These are phyloP conservation scores for Python bivittatus DNA, from an alignment of 2,113 vertebrate genomes.

Conservation along the genomic window DNA sequence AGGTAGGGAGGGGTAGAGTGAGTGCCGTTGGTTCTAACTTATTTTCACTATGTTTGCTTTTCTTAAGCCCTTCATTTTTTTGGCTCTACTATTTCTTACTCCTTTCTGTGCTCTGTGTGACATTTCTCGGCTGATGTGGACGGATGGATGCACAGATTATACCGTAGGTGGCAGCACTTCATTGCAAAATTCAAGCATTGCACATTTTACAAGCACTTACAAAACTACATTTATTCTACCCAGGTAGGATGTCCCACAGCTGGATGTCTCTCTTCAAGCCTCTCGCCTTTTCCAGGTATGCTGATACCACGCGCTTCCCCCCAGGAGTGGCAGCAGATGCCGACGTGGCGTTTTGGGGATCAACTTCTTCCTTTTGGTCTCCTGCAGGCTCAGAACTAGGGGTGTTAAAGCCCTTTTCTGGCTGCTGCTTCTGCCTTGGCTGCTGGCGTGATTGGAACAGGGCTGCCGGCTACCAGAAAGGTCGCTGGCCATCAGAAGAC, in stretches of 20 bases:
- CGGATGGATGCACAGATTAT: no score
- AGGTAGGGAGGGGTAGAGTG: no score
- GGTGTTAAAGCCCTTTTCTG: background rate
- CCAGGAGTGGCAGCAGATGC: background rate
- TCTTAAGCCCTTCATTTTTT: no score
- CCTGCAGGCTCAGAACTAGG: background rate
- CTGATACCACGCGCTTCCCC: background rate
- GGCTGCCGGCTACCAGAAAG: background rate
- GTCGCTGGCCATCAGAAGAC: background rate
- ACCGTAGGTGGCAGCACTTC: background rate
- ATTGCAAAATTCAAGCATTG: background rate
- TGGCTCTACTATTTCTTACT: no score
- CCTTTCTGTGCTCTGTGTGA: no score
- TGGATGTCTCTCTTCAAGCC: background rate
- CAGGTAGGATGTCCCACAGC: background rate
- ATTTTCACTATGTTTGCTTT: no score
- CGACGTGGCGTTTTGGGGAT: background rate
- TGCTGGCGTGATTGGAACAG: accelerated
- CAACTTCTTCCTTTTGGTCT: background rate
- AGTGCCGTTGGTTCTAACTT: no score
- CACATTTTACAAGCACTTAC: background rate
- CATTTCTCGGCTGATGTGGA: no score
- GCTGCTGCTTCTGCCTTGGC: background rate
- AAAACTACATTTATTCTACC: conserved; percentile 6
- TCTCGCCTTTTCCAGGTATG: background rate